Evolutionary conservation across 2,888 invertebrate species (phyloP).

Genomic region (Mythimna vitellina): DNA sequence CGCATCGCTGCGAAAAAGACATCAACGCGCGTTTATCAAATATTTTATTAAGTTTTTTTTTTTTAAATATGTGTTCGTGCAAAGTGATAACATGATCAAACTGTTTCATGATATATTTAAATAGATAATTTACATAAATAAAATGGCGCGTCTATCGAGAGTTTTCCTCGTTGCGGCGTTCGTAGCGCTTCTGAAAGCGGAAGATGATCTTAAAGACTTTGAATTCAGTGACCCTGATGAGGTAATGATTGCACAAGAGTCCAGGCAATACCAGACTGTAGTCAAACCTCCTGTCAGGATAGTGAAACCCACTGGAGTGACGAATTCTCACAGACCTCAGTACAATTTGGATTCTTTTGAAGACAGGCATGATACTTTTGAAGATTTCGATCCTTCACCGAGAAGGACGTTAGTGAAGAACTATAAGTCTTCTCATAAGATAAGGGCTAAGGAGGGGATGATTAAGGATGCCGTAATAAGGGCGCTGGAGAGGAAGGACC

Average conservation of each 20-base stretch:
- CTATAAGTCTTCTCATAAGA: slow-evolving; percentile 77
- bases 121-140: slow-evolving; percentile 39
- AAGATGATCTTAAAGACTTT: slow-evolving; percentile 80
- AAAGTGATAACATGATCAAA: slow-evolving; percentile 57
- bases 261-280: slow-evolving; percentile 82
- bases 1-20: slow-evolving; percentile 73
- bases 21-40: slow-evolving; percentile 67
- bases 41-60: slow-evolving; percentile 30
- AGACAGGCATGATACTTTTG: slow-evolving; percentile 73
- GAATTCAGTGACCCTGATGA: slow-evolving; percentile 82
- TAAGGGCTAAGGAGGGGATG: slow-evolving; percentile 84
- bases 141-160: slow-evolving; percentile 73
- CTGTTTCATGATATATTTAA: slow-evolving; percentile 9
- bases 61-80: slow-evolving; percentile 60
- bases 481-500: slow-evolving; percentile 90
- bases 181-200: slow-evolving; percentile 68
- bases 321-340: slow-evolving; percentile 87
- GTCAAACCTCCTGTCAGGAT: slow-evolving; percentile 81
- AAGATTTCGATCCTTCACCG: slow-evolving; percentile 73
- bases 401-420: slow-evolving; percentile 74
- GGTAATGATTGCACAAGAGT: slow-evolving; percentile 87
- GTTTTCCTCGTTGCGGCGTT: slow-evolving; percentile 70
- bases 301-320: slow-evolving; percentile 80
- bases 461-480: slow-evolving; percentile 89
- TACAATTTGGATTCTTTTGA: slow-evolving; percentile 86